A percentile compares a stretch with the other conserved stretches of the same genome.
These are phyloP conservation scores for Condylura cristata DNA, from an alignment of 2,113 vertebrate genomes.

Conservation along the genomic window DNA sequence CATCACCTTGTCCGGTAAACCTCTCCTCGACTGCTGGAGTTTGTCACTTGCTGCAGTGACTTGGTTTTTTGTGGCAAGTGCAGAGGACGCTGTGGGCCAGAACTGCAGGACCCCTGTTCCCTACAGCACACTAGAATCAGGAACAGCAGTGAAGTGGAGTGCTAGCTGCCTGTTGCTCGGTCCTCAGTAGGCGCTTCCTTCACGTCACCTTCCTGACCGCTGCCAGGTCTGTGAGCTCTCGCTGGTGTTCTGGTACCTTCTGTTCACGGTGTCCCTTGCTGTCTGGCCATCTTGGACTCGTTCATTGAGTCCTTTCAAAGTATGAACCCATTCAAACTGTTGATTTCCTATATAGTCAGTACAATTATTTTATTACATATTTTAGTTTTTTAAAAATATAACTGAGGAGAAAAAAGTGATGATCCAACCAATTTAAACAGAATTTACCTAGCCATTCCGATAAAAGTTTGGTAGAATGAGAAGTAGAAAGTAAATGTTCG, in stretches of 20 bases:
- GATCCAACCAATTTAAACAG: neutral
- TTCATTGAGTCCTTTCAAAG: too few species aligned
- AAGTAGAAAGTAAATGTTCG: neutral
- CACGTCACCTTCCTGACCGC: neutral
- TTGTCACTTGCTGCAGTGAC: neutral
- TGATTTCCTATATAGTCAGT: neutral
- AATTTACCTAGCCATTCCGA: neutral
- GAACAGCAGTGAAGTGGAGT: neutral
- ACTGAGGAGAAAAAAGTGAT: neutral
- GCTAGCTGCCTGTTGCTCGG: neutral
- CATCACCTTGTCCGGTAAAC: neutral
- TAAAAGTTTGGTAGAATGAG: neutral
- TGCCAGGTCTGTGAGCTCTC: neutral
- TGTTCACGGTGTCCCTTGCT: neutral
- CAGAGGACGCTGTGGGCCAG: too few species aligned
- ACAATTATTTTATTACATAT: neutral
- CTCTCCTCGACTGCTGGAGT: neutral
- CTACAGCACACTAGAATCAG: neutral
- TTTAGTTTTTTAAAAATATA: neutral
- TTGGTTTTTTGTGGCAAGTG: neutral
- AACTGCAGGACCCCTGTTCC: neutral
- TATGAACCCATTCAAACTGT: neutral
- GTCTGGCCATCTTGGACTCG: neutral
- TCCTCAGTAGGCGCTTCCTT: fast-evolving
- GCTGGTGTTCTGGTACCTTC: neutral